Evolutionary conservation across 2,888 invertebrate genomes (phyloP), one percentile per base, ranked within the genome.

Genomic region (Cheilosia soror): DNA sequence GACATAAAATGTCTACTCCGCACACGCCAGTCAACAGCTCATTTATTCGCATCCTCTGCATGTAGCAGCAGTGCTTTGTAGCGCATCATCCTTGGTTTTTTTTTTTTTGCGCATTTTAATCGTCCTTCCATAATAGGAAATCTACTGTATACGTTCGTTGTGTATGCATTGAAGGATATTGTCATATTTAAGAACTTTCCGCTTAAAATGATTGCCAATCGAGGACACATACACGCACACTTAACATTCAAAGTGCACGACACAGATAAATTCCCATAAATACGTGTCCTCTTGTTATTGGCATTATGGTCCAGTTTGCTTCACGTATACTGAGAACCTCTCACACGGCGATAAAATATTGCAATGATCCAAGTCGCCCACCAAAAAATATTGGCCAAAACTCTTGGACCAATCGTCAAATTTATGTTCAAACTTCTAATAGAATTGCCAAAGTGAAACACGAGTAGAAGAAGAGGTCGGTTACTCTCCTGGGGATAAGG

Each of bases 391-490:
- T 13, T 29, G 44, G 57, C 63, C 27, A 51, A 27, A 53, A 63
- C 68, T 51, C 62, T 58, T 53, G 47, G 27, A 20, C 62, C 63
- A 44, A 51, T 58, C 72, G 58, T 66, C 49, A 62, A 85, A 85
- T 77, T 81, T 85, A 85, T 85, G 81, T 63, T 66, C 44, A 72
- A 85, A 81, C 76, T 85, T 85, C 71, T 76, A 81, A 81, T 85
- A 77, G 81, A 85, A 68, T 80, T 75, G 72, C 25, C 15, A 4
- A 6, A 75, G 20, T 44, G 33, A 7, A 20, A 60, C 25, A 57
- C 11, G 44, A 13, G 15, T 31, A 25, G 13, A 2, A 42, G 31
- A 27, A 11, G 53, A 40, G 9, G 27, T 53, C 29, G 44, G 58
- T 68, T 68, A 60, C 60, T 63, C 72, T 55, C 66, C 47, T 47